phyloP scores from a whole-genome alignment of 1,140 invertebrate genomes.

The Formica selysi region DNA sequence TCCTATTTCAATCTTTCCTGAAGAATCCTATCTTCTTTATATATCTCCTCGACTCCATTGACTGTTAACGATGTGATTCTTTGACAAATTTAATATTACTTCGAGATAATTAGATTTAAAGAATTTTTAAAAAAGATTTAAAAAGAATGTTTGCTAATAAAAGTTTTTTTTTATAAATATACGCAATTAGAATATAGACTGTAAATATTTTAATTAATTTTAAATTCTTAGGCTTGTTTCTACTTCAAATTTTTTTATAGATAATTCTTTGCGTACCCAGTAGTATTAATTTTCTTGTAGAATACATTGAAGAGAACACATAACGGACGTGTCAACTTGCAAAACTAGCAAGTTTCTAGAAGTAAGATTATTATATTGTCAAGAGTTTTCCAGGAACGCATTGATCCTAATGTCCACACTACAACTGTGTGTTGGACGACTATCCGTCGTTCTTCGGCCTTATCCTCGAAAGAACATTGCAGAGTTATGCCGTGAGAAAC shows the following conservation, averaged over 20 bases:
- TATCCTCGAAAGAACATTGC: not conserved
- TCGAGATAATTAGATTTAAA: not conserved
- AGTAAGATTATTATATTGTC: not conserved
- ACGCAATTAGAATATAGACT: not conserved
- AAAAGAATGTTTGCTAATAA: not conserved
- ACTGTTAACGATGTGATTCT: conserved; percentile 10
- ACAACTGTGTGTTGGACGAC: not conserved
- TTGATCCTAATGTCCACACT: not conserved
- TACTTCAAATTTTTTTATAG: not conserved
- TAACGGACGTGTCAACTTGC: not conserved
- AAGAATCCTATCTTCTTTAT: not conserved
- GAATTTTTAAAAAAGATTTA: not conserved
- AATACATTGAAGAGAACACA: not conserved
- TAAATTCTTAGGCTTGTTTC: not conserved
- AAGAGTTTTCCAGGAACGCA: not conserved
- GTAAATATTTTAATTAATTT: conserved; percentile 17
- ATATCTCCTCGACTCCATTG: not conserved
- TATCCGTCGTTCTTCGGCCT: not conserved
- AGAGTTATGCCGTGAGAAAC: conserved; percentile 39
- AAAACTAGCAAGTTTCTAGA: not conserved
- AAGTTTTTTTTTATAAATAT: not conserved
- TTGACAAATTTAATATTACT: not conserved
- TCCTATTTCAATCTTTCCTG: conserved; percentile 23
- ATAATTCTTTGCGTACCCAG: not conserved
- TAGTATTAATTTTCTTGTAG: not conserved